A percentile compares a stretch with the other conserved stretches of the same genome.
Conservation (phyloP, 1,140 invertebrate genomes). For the Papilio aristodemus region DNA sequence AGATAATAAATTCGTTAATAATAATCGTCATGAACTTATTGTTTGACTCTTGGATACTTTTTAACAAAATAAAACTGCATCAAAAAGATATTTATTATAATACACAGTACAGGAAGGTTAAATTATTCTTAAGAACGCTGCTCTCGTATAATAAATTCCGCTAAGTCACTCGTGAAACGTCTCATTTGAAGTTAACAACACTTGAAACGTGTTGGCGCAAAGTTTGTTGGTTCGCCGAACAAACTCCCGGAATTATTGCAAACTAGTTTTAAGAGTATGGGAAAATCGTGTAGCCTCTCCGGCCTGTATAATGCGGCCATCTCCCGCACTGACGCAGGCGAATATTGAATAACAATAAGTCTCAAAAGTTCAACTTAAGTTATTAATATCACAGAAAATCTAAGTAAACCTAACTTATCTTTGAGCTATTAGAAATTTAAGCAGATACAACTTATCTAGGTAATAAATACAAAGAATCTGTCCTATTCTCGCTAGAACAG, state of each 20-base stretch:
- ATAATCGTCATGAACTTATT: too few species aligned
- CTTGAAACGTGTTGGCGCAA: slow-evolving; percentile 30
- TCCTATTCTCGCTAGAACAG: too few species aligned
- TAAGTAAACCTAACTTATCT: too few species aligned
- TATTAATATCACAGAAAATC: slow-evolving; percentile 3
- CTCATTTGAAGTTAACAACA: slow-evolving; percentile 30
- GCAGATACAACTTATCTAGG: too few species aligned
- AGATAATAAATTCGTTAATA: too few species aligned
- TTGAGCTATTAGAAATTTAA: background rate
- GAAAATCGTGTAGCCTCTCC: slow-evolving; percentile 8
- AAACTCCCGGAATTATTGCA: slow-evolving; percentile 26
- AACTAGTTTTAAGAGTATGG: slow-evolving; percentile 32
- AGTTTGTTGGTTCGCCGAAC: slow-evolving; percentile 16
- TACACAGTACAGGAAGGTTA: background rate
- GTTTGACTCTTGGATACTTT: background rate
- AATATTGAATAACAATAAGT: slow-evolving; percentile 33
- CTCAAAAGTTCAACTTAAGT: slow-evolving; percentile 4
- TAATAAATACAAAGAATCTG: too few species aligned
- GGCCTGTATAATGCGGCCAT: slow-evolving; percentile 25
- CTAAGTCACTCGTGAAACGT: slow-evolving; percentile 30
- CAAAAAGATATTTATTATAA: background rate
- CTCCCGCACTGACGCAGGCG: background rate
- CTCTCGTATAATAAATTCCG: slow-evolving; percentile 24
- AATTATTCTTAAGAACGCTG: background rate
- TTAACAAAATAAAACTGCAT: background rate